Evolutionary conservation across 2,888 invertebrate genomes (phyloP).

Genomic region (Hirtodrosophila duncani): DNA sequence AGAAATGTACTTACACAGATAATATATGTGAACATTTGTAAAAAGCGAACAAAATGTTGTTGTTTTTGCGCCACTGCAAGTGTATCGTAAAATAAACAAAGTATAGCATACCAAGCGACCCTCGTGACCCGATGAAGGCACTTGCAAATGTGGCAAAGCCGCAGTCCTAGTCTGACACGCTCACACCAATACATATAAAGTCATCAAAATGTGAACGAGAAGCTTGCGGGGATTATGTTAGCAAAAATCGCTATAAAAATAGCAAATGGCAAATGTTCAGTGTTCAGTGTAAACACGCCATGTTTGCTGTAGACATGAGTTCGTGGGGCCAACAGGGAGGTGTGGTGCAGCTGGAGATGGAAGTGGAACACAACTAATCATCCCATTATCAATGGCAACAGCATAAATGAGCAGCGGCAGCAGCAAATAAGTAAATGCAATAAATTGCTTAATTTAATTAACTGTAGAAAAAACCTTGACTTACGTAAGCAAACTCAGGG

Average conservation of each 20-base stretch:
- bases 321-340: too few relatives aligned
- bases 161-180: constrained; percentile 10
- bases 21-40: background rate
- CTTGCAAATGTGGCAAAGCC: constrained; percentile 34
- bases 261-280: constrained; percentile 15
- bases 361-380: constrained; percentile 13
- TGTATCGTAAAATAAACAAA: constrained; percentile 25
- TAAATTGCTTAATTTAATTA: constrained; percentile 46
- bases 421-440: constrained; percentile 27
- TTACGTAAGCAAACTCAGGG: constrained; percentile 1
- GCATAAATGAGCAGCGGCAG: constrained; percentile 16
- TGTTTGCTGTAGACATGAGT: constrained; percentile 8
- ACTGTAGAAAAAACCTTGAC: constrained; percentile 10
- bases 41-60: background rate
- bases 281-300: constrained; percentile 2
- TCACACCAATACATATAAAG: constrained; percentile 11
- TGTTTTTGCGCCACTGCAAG: constrained; percentile 5
- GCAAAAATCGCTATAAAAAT: constrained; percentile 16
- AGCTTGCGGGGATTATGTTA: background rate
- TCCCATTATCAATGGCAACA: background rate
- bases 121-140: constrained; percentile 12
- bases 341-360: too few relatives aligned
- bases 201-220: constrained; percentile 18
- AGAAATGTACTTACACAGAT: background rate
- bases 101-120: constrained; percentile 13